These are phyloP conservation scores for Scomber japonicus DNA, from an alignment of 2,113 vertebrate genomes.

Conservation along the genomic window DNA sequence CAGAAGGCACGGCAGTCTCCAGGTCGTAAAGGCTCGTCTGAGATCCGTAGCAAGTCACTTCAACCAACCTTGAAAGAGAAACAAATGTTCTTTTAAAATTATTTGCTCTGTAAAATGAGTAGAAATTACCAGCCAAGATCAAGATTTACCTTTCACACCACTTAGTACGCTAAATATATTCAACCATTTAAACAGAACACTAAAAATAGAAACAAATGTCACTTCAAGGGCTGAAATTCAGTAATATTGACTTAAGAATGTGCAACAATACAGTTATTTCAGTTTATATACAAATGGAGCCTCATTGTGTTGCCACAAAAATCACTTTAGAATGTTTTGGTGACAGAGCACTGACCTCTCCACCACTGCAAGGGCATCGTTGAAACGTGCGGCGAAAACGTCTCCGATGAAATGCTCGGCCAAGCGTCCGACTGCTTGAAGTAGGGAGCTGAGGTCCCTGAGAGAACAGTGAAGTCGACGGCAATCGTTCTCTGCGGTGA, in stretches of 20 bases:
- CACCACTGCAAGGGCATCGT: slow-evolving; percentile 92
- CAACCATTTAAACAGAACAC: not conserved
- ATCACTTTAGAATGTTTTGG: not conserved
- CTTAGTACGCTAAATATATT: not conserved
- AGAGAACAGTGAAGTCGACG: slow-evolving; percentile 95
- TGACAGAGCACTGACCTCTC: slow-evolving; percentile 87
- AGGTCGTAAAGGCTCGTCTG: slow-evolving; percentile 97
- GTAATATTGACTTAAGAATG: not conserved
- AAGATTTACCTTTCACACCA: not conserved
- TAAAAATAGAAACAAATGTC: not conserved
- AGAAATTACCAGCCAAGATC: not conserved
- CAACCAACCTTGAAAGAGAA: slow-evolving; percentile 88
- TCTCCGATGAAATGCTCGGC: slow-evolving; percentile 96
- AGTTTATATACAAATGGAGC: not conserved
- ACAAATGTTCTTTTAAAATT: not conserved
- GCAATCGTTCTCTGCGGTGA: slow-evolving; percentile 96
- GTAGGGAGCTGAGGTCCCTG: slow-evolving; percentile 94
- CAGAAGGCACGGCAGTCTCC: slow-evolving; percentile 96
- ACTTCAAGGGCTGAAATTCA: not conserved
- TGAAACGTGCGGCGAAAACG: slow-evolving; percentile 92
- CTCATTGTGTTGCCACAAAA: not conserved
- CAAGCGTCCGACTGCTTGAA: slow-evolving; percentile 94
- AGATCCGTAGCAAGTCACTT: slow-evolving; percentile 96
- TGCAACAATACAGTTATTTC: not conserved
- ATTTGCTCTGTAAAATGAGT: not conserved